Percentiles rank a stretch among this genome's conserved stretches.
Conservation (phyloP, 37 sponge, comb jelly and placozoan genomes). For the Chondrosia reniformis region DNA sequence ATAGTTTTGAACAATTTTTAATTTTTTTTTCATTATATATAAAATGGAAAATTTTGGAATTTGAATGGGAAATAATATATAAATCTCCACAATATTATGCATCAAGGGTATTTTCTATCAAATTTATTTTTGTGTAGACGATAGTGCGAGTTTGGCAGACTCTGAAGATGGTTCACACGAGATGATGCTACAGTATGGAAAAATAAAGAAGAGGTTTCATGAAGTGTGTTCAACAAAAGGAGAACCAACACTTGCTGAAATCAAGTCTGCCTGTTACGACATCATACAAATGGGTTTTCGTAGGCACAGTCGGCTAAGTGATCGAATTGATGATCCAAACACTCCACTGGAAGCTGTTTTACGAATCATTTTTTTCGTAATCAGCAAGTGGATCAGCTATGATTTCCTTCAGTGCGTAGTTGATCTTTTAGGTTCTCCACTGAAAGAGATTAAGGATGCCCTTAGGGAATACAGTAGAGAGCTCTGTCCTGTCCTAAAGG, state of each 20-base stretch:
- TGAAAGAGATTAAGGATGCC: neutral
- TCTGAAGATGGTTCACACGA: neutral
- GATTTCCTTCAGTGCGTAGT: neutral
- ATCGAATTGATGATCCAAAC: neutral
- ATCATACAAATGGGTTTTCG: neutral
- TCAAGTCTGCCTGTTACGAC: neutral
- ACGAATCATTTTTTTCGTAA: neutral
- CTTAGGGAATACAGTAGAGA: neutral
- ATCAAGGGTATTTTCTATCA: too few relatives aligned
- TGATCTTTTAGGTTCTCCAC: neutral
- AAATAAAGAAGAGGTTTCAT: neutral
- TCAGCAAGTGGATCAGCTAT: slow-evolving; percentile 2
- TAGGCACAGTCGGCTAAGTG: neutral
- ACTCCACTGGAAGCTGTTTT: neutral
- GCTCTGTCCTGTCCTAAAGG: neutral
- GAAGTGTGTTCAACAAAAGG: neutral
- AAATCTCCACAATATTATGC: too few relatives aligned
- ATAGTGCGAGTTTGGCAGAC: neutral
- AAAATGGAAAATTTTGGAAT: too few relatives aligned
- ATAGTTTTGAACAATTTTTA: too few relatives aligned
- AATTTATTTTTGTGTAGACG: too few relatives aligned
- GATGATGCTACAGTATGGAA: neutral
- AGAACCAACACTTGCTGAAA: neutral
- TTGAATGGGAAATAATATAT: too few relatives aligned
- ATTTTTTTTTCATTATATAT: too few relatives aligned